Conservation (phyloP, 2,797 vertebrate species). For the Petrocephalus sullivani region DNA sequence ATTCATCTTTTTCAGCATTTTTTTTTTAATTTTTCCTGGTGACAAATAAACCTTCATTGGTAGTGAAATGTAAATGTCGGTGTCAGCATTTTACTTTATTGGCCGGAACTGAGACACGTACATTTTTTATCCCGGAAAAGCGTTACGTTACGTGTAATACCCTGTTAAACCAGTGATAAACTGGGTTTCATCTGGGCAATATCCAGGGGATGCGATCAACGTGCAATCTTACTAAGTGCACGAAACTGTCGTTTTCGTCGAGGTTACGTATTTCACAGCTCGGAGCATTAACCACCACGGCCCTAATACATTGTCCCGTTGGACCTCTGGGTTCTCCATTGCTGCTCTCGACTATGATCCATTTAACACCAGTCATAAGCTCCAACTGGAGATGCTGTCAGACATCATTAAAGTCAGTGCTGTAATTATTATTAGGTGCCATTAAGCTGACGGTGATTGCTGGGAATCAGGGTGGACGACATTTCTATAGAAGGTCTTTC, state of each 20-base stretch:
- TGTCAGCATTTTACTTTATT: conserved; percentile 59
- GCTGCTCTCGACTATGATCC: conserved; percentile 52
- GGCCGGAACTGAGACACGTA: conserved; percentile 46
- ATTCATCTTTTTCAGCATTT: conserved; percentile 56
- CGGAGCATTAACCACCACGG: conserved; percentile 48
- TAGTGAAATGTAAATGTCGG: conserved; percentile 50
- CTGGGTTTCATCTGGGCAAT: conserved; percentile 55
- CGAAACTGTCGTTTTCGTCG: conserved; percentile 64
- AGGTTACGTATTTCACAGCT: conserved; percentile 58
- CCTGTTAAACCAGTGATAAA: conserved; percentile 58
- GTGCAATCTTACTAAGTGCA: conserved; percentile 66
- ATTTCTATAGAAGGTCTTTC: not conserved
- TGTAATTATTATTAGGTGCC: conserved; percentile 40
- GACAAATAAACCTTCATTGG: conserved; percentile 52
- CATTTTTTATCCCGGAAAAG: conserved; percentile 44
- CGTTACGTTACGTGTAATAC: conserved; percentile 54
- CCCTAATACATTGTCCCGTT: conserved; percentile 48
- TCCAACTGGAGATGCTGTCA: conserved; percentile 45
- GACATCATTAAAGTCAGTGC: conserved; percentile 52
- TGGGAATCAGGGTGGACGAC: not conserved
- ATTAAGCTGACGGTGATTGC: not conserved
- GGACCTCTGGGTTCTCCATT: conserved; percentile 53
- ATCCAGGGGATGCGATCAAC: conserved; percentile 62
- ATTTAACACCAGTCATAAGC: conserved; percentile 60
- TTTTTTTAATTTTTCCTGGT: conserved; percentile 49